Evolutionary conservation across 2,797 vertebrate genomes (phyloP), one percentile per base, ranked within the genome.

Genomic region (Enoplosus armatus): DNA sequence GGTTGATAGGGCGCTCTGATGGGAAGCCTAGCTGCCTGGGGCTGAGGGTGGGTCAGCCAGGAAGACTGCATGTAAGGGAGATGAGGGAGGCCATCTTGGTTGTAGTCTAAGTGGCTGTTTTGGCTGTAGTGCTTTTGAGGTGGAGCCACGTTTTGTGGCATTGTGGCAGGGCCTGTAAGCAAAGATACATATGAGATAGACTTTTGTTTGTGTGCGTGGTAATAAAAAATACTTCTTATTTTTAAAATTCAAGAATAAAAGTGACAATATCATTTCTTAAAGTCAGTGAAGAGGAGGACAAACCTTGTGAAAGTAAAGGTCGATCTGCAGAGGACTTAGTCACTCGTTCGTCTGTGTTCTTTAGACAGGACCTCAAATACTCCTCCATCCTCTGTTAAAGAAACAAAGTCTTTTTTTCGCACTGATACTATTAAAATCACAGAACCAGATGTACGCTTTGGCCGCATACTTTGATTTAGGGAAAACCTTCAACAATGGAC

Each of bases 341-440:
- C 53, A 50, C 39, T n/a, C 11, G 31, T 29, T 87, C 68, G 8
- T 90, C 80, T 65, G 48, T 75, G 64, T 76, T 86, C 6, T 86
- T 76, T 45, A 75, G 58, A 64, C 56, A 75, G 16, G 70, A 75
- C 6, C 71, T 90, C 60, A 92, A 53, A 77, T 70, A 75, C 8
- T 92, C 81, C 3, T 91, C 89, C 74, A 77, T 82, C 69, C 39
- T 85, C 93, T 95, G 83, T 78, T 53, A 12, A 77, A 77, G 11
- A 80, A 77, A 77, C 72, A 20, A 1, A 12, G 16, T 33, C 9
- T 71, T 27, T 10, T 14, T 51, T 41, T 27, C 15, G 79, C 14
- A 53, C 6, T 26, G 11, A 16, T 10, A 12, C 43, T 20, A 41
- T 41, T 45, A 45, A 20, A 45, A 45, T 45, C 8, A 20, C 43